These are phyloP conservation scores for Hyposoter didymator DNA, from an alignment of 2,888 invertebrate species.

Conservation along the genomic window DNA sequence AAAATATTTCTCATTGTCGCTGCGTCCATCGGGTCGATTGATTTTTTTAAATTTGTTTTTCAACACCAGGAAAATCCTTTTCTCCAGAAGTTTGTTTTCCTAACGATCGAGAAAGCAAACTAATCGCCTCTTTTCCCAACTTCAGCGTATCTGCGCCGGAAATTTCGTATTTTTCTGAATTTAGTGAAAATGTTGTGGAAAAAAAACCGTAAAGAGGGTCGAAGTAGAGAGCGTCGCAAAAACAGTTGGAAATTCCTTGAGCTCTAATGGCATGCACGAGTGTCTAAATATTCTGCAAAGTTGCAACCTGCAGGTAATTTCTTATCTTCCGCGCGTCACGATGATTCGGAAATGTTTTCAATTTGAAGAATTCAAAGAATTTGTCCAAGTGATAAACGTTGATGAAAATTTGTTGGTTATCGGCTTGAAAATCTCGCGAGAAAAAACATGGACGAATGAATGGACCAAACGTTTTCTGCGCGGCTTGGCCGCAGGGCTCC, in stretches of 20 bases:
- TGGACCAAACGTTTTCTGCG: neutral
- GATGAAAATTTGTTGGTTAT: neutral
- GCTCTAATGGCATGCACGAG: neutral
- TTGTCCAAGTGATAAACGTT: neutral
- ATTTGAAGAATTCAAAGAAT: neutral
- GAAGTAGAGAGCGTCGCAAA: neutral
- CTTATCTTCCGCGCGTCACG: neutral
- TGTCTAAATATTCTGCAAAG: neutral
- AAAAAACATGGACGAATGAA: neutral
- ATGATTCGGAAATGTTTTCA: neutral
- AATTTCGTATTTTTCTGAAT: too few species aligned
- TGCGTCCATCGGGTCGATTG: neutral
- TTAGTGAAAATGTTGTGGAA: too few species aligned
- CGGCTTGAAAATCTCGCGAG: neutral
- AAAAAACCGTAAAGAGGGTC: neutral
- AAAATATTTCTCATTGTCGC: neutral
- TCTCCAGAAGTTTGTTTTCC: too few species aligned
- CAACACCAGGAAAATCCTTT: neutral
- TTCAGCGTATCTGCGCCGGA: too few species aligned
- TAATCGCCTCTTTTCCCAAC: too few species aligned
- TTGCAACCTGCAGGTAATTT: neutral
- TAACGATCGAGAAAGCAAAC: too few species aligned
- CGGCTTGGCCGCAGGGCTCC: conserved; percentile 19
- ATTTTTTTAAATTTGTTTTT: neutral
- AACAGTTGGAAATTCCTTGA: neutral